Conservation (phyloP, 2,888 invertebrate species). For the Linhomoeus sp. region DNA sequence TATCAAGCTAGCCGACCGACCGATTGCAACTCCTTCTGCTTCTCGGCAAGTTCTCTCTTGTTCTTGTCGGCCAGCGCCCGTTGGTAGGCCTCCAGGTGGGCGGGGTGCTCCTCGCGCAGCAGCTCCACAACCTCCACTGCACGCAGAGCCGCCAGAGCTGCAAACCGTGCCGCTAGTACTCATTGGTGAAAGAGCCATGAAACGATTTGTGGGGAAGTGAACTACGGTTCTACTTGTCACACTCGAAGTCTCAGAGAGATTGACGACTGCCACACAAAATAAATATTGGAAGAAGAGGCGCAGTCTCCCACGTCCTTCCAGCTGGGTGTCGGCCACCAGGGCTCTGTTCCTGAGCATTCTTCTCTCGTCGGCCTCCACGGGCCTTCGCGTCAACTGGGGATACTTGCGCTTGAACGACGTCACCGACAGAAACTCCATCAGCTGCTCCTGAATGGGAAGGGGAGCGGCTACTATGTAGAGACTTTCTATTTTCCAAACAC, state of each 20-base stretch:
- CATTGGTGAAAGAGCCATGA: too few species aligned
- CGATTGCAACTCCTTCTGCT: constrained; percentile 30
- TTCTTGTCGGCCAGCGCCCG: constrained; percentile 28
- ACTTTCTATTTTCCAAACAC: too few species aligned
- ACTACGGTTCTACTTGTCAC: too few species aligned
- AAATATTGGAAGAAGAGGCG: too few species aligned
- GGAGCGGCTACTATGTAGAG: too few species aligned
- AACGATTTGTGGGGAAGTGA: too few species aligned
- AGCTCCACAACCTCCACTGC: constrained; percentile 48
- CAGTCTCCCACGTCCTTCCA: too few species aligned
- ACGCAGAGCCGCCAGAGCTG: constrained; percentile 61
- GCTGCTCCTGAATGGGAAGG: constrained; percentile 52
- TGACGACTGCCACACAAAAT: too few species aligned
- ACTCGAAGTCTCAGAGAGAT: too few species aligned
- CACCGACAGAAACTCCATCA: constrained; percentile 76
- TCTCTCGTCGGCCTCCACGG: constrained; percentile 60
- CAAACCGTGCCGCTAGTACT: constrained; percentile 4
- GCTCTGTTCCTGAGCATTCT: constrained; percentile 22
- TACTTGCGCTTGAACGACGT: constrained; percentile 83
- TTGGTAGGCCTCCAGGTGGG: constrained; percentile 26
- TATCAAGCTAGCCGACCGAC: constrained; percentile 18
- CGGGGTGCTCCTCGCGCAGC: constrained; percentile 81
- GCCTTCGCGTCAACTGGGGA: constrained; percentile 23
- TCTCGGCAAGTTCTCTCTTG: constrained; percentile 27
- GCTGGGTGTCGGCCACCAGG: too few species aligned